phyloP scores from a whole-genome alignment of 1,140 invertebrate species.

The Halyomorpha halys region DNA sequence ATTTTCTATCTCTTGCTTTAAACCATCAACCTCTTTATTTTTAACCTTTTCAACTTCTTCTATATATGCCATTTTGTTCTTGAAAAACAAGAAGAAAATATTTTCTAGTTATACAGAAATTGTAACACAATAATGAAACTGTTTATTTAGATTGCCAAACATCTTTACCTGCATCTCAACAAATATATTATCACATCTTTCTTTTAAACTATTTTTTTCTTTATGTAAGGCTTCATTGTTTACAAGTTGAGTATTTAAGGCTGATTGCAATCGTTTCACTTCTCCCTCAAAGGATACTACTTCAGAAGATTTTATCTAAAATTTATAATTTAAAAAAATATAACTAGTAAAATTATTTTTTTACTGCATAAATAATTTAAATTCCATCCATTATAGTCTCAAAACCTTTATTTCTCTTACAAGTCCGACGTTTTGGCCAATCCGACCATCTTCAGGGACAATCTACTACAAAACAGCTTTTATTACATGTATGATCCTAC shows the following conservation, averaged over 20 bases:
- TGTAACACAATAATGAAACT: neutral
- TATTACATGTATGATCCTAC: too few species aligned
- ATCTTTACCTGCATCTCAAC: constrained; percentile 4
- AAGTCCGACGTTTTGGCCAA: too few species aligned
- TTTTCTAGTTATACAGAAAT: neutral
- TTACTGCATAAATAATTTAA: neutral
- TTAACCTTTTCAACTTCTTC: neutral
- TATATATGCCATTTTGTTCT: neutral
- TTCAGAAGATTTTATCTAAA: constrained; percentile 29
- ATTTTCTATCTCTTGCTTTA: constrained; percentile 28
- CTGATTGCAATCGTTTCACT: constrained; percentile 26
- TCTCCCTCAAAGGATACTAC: constrained; percentile 27
- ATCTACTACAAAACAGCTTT: too few species aligned
- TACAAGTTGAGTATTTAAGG: constrained; percentile 11
- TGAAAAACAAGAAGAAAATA: neutral
- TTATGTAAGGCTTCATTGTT: constrained; percentile 22
- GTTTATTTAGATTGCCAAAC: neutral
- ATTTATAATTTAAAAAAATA: constrained; percentile 13
- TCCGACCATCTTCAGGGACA: too few species aligned
- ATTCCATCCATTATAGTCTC: too few species aligned
- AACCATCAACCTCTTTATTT: constrained; percentile 15
- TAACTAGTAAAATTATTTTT: neutral
- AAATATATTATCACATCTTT: constrained; percentile 1
- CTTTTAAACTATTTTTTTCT: constrained; percentile 11
- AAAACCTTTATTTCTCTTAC: too few species aligned